Evolutionary conservation across 2,797 vertebrate species (phyloP).

Genomic region (Chiroxiphia lanceolata): DNA sequence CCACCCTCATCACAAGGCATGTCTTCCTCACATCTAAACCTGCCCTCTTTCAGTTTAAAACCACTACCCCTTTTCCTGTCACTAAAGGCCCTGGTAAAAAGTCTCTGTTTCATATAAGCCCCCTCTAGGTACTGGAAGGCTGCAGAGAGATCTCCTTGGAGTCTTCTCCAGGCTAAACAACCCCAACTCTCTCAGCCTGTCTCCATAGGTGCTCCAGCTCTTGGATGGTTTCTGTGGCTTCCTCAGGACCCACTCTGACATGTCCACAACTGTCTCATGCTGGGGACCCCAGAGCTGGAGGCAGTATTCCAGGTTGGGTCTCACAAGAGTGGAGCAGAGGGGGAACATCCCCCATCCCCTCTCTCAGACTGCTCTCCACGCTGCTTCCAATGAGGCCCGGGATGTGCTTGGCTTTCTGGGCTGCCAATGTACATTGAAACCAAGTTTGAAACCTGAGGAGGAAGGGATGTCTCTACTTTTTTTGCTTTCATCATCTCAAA

Average conservation of each 20-base stretch:
- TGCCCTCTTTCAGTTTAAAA: neutral
- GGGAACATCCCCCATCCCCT: neutral
- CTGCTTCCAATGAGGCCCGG: neutral
- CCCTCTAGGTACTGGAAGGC: neutral
- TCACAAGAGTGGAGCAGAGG: neutral
- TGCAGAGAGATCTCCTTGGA: neutral
- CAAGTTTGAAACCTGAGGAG: fast-evolving
- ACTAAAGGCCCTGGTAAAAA: neutral
- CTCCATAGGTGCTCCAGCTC: neutral
- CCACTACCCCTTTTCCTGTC: neutral
- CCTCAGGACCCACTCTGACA: neutral
- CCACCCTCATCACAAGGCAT: neutral
- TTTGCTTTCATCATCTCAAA: neutral
- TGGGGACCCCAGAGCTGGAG: neutral
- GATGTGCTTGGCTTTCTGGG: neutral
- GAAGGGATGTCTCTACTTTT: neutral
- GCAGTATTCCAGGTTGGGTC: neutral
- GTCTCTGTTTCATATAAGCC: neutral
- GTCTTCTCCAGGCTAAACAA: neutral
- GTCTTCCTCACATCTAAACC: neutral
- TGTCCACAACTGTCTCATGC: neutral
- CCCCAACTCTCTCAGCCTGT: neutral
- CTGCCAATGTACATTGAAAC: neutral
- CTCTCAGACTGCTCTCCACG: fast-evolving
- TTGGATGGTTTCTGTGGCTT: neutral